These are phyloP conservation scores for Protobothrops flavoviridis DNA, from an alignment of 2,113 vertebrate genomes.

Conservation along the genomic window DNA sequence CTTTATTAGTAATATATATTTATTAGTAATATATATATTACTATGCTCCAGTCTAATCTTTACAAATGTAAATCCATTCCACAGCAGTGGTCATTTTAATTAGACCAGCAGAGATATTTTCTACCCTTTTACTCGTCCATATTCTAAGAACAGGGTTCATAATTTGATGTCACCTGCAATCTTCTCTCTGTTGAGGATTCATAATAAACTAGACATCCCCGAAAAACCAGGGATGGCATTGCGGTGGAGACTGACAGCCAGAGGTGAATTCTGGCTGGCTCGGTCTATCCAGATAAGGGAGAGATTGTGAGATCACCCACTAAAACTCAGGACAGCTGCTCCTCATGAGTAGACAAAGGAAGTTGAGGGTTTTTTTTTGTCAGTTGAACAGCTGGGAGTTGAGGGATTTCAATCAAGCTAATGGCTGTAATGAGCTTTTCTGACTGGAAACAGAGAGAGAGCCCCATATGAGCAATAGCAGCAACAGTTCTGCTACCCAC, in stretches of 20 bases:
- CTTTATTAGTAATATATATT: neutral
- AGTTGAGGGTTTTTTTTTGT: too few relatives aligned
- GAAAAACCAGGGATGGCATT: neutral
- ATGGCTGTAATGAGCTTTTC: neutral
- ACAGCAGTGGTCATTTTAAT: neutral
- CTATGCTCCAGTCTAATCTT: neutral
- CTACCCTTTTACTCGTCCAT: neutral
- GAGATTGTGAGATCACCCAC: too few relatives aligned
- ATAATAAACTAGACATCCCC: neutral
- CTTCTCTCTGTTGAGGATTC: too few relatives aligned
- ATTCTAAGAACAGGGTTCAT: neutral
- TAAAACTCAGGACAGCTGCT: too few relatives aligned
- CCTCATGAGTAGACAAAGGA: too few relatives aligned
- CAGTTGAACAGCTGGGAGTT: too few relatives aligned
- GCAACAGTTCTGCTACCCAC: neutral
- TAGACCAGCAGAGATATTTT: neutral
- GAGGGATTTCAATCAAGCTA: too few relatives aligned
- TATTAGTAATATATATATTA: neutral
- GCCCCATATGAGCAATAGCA: neutral
- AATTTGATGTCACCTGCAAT: neutral
- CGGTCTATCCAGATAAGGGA: too few relatives aligned
- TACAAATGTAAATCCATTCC: constrained; percentile 5
- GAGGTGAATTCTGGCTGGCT: too few relatives aligned
- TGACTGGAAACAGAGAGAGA: neutral
- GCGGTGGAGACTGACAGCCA: too few relatives aligned